Conservation (phyloP, 2,113 vertebrate species). For the Hipposideros armiger region DNA sequence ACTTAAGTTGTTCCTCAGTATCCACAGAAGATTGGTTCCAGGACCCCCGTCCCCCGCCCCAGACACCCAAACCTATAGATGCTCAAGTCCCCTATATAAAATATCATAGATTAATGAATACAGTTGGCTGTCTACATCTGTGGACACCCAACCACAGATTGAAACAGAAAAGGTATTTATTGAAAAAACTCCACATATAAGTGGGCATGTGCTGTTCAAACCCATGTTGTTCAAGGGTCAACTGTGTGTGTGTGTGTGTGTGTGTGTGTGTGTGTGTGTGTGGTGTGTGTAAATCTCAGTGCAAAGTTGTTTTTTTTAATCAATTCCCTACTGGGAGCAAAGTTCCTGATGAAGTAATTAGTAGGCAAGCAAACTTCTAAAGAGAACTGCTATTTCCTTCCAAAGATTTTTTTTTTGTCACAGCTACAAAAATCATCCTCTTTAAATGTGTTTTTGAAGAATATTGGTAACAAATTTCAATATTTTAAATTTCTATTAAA, state of each 20-base stretch:
- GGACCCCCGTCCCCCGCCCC: background rate
- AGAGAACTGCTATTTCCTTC: constrained; percentile 63
- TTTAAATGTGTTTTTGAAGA: constrained; percentile 65
- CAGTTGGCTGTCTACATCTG: too few relatives aligned
- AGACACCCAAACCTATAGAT: background rate
- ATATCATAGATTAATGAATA: too few relatives aligned
- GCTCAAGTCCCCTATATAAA: too few relatives aligned
- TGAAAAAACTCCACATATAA: background rate
- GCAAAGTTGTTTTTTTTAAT: background rate
- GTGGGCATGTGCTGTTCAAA: background rate
- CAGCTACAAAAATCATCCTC: constrained; percentile 47
- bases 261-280: too few relatives aligned
- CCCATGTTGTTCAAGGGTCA: background rate
- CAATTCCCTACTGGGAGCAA: constrained; percentile 14
- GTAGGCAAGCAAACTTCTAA: constrained; percentile 51
- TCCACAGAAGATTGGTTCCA: background rate
- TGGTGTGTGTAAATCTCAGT: constrained; percentile 9
- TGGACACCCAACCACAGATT: too few relatives aligned
- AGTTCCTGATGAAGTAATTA: constrained; percentile 55
- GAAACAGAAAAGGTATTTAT: background rate
- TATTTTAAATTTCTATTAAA: constrained; percentile 70
- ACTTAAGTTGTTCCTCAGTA: background rate
- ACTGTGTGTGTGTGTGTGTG: background rate
- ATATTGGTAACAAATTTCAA: constrained; percentile 65
- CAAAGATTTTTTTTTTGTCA: constrained; percentile 51